Base-by-base conservation (phyloP, 2,113 vertebrate species). In the Cyanistes caeruleus region DNA sequence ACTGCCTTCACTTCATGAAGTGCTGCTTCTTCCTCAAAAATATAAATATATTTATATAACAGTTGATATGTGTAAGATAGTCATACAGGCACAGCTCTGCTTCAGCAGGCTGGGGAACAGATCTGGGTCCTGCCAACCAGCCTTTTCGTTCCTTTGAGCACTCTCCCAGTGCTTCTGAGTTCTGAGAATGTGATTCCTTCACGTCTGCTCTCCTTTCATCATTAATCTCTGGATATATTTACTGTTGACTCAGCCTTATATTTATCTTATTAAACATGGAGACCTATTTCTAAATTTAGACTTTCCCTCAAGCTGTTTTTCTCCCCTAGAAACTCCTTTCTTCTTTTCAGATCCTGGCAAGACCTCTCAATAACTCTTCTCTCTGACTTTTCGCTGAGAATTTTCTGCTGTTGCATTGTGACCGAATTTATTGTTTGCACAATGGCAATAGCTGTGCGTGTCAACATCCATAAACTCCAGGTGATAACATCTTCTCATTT, bases 271-370 rank as follows among this genome's bases (percentile, higher is more conserved):
- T 88, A 65, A 94, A 92, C 55, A 77, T 17, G 52, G 59, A 95
- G 67, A 65, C 62, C 67, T 84, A 58, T 75, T 94, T 95, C 85
- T 90, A 96, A 95, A 87, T 86, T 92, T 84, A 92, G 70, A 48
- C 44, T 83, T 85, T 64, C 72, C 90, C 64, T 88, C 82, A 43
- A 94, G 92, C 63, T 90, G 43, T 70, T 92, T 95, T 90, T 35
- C 64, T 92, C 76, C 48, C 44, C 89, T 23, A 93, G 84, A 93
- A 88, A 33, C 56, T 64, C 70, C 69, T 59, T 72, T 84, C 46
- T 53, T 82, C 62, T 93, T 81, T 55, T 35, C 48, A 87, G 56
- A 95, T 5, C 30, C 86, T 92, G 84, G 48, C 73, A 84, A 58
- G 56, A 52, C 25, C 52, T 55, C 56, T 31, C 51, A 10, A 4